These are phyloP conservation scores for Habropoda laboriosa DNA, from an alignment of 1,140 invertebrate species.

Conservation along the genomic window DNA sequence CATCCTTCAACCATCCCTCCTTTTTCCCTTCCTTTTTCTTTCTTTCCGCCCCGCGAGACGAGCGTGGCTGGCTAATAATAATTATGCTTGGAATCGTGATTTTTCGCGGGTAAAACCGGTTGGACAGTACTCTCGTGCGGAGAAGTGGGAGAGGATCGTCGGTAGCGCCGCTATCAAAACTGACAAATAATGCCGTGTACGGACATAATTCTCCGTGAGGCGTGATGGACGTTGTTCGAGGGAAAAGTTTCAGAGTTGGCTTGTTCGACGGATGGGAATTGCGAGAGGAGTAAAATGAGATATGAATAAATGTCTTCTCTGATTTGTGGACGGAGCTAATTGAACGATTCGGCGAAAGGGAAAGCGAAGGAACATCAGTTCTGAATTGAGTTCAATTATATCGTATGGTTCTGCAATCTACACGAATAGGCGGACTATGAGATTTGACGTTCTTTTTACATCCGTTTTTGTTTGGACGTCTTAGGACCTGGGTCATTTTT, in stretches of 20 bases:
- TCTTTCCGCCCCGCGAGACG: background rate
- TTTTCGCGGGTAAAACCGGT: slow-evolving; percentile 52
- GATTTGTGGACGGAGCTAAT: too few relatives aligned
- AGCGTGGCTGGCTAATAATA: slow-evolving; percentile 31
- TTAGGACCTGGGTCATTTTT: too few relatives aligned
- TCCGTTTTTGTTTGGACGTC: too few relatives aligned
- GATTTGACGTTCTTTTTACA: too few relatives aligned
- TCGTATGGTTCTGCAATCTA: too few relatives aligned
- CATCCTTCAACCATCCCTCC: too few relatives aligned
- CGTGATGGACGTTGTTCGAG: too few relatives aligned
- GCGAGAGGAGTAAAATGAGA: background rate
- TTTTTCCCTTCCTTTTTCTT: background rate
- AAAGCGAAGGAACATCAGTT: too few relatives aligned
- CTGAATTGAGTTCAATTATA: too few relatives aligned
- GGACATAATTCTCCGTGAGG: background rate
- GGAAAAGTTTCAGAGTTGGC: background rate
- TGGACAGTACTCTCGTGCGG: background rate
- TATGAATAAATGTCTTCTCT: background rate
- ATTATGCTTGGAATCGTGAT: slow-evolving; percentile 52
- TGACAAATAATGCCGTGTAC: slow-evolving; percentile 42
- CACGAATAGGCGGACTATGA: too few relatives aligned
- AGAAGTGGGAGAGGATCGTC: background rate
- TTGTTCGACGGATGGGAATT: background rate
- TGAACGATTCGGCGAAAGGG: too few relatives aligned
- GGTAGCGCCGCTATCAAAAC: slow-evolving; percentile 41